These are phyloP conservation scores for Lycopodina hypogea DNA, from an alignment of 37 sponge, comb jelly and placozoan genomes.

Conservation along the genomic window DNA sequence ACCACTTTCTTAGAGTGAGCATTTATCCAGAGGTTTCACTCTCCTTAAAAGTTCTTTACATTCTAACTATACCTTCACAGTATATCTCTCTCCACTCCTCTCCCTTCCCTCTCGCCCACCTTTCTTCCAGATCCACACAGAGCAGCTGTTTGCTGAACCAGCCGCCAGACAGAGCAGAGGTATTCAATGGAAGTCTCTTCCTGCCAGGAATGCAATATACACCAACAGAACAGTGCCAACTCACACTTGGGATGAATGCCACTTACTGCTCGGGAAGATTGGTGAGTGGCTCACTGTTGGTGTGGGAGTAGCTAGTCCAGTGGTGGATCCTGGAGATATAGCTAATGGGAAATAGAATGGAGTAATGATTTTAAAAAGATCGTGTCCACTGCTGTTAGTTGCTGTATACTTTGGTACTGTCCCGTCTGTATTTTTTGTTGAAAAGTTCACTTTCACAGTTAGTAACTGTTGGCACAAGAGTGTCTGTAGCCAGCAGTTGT, in stretches of 20 bases:
- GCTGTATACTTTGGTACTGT: too few relatives aligned
- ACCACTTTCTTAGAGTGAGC: conserved; percentile 37
- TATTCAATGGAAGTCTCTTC: neutral
- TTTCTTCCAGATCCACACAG: conserved; percentile 12
- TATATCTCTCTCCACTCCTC: neutral
- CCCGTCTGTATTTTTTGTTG: too few relatives aligned
- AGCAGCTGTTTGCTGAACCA: conserved; percentile 35
- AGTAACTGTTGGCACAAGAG: too few relatives aligned
- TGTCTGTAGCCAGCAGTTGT: too few relatives aligned
- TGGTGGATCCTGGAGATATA: too few relatives aligned
- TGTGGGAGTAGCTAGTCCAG: neutral
- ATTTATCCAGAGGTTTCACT: neutral
- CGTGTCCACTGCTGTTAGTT: too few relatives aligned
- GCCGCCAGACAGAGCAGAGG: neutral
- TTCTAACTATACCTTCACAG: neutral
- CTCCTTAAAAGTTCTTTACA: neutral
- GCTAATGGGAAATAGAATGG: too few relatives aligned
- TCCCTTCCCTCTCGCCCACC: neutral
- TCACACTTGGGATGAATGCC: conserved; percentile 3
- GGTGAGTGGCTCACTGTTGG: conserved; percentile 5
- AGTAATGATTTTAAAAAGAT: too few relatives aligned
- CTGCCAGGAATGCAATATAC: conserved; percentile 42
- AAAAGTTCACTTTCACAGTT: too few relatives aligned
- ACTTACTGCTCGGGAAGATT: conserved; percentile 25
- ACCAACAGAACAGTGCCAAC: conserved; percentile 43